phyloP scores from a whole-genome alignment of 1,140 invertebrate species.

The Cyclina sinensis region DNA sequence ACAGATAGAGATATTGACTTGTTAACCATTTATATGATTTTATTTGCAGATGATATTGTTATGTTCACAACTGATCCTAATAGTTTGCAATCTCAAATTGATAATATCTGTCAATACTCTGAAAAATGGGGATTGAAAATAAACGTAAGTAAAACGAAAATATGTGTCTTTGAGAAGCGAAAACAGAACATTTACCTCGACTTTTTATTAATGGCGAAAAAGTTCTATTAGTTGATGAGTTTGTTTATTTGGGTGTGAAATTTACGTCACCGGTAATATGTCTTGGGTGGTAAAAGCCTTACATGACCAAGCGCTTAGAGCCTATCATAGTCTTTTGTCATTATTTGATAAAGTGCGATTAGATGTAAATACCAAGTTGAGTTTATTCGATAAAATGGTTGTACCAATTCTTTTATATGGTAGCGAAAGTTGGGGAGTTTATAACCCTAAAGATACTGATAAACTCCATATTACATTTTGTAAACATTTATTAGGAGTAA shows the following conservation, averaged over 20 bases:
- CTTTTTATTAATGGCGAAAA: not conserved
- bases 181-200: not conserved
- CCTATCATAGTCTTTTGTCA: slow-evolving; percentile 31
- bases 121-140: slow-evolving; percentile 35
- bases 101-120: slow-evolving; percentile 3
- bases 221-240: not conserved
- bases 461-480: slow-evolving; percentile 44
- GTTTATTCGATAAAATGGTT: slow-evolving; percentile 38
- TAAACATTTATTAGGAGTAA: slow-evolving; percentile 34
- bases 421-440: slow-evolving; percentile 50
- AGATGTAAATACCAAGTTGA: slow-evolving; percentile 21
- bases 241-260: slow-evolving; percentile 13
- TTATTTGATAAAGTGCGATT: slow-evolving; percentile 23
- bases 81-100: slow-evolving; percentile 8
- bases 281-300: slow-evolving; percentile 5
- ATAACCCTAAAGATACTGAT: slow-evolving; percentile 11
- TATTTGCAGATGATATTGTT: slow-evolving; percentile 49
- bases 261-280: slow-evolving; percentile 32
- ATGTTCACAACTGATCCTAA: slow-evolving; percentile 22
- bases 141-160: slow-evolving; percentile 31
- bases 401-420: slow-evolving; percentile 54
- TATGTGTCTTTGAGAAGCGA: slow-evolving; percentile 44
- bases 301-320: not conserved
- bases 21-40: not conserved
- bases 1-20: not conserved